Percentiles rank a stretch among this genome's conserved stretches.
Conservation (phyloP, 2,888 invertebrate genomes). For the Melinaea menophilus region DNA sequence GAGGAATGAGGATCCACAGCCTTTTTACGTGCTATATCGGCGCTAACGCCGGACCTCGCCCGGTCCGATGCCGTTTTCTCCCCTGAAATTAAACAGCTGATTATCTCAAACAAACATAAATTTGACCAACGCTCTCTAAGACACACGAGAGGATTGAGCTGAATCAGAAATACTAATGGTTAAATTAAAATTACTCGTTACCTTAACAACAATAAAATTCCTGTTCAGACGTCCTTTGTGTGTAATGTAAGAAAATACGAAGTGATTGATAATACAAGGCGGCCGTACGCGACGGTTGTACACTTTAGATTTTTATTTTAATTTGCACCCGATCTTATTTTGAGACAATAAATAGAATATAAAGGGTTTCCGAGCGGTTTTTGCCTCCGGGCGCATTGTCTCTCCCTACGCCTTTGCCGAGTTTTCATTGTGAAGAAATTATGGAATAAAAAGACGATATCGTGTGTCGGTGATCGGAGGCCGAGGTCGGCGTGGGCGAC, state of each 20-base stretch:
- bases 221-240: constrained; percentile 30
- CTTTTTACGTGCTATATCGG: constrained; percentile 76
- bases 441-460: constrained; percentile 76
- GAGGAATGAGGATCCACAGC: constrained; percentile 76
- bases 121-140: constrained; percentile 11
- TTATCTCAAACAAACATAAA: constrained; percentile 71
- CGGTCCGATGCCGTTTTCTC: constrained; percentile 33
- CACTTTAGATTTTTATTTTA: constrained; percentile 65
- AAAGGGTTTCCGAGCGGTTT: constrained; percentile 73
- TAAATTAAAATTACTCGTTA: background rate
- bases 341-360: constrained; percentile 74
- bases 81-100: constrained; percentile 70
- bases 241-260: constrained; percentile 41
- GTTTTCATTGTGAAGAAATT: constrained; percentile 71
- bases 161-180: background rate
- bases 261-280: constrained; percentile 43
- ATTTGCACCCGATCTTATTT: constrained; percentile 78
- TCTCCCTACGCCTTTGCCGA: constrained; percentile 72
- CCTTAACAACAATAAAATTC: background rate
- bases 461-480: constrained; percentile 63
- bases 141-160: constrained; percentile 1
- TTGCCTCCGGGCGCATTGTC: constrained; percentile 77
- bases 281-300: constrained; percentile 46
- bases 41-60: constrained; percentile 59
- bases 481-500: constrained; percentile 37